Percentiles rank a stretch among this genome's conserved stretches.
These are phyloP conservation scores for Heterocephalus glaber DNA, from an alignment of 2,113 vertebrate genomes.

Conservation along the genomic window DNA sequence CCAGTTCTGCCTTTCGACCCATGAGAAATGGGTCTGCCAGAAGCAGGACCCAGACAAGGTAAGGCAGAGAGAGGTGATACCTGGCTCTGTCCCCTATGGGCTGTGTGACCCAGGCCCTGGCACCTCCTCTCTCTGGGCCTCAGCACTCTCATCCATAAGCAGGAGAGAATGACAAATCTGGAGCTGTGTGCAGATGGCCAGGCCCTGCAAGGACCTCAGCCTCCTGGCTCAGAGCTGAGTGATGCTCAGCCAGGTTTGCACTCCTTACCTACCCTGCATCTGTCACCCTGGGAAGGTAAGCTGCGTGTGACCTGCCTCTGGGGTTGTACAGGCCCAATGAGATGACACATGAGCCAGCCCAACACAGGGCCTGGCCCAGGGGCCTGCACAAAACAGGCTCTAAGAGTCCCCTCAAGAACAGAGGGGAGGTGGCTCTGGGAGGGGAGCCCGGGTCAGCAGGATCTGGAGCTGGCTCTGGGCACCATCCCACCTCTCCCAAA, in stretches of 20 bases:
- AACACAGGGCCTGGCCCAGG: neutral
- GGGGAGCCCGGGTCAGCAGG: neutral
- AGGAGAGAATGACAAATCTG: neutral
- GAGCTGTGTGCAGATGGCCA: neutral
- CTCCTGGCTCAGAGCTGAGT: neutral
- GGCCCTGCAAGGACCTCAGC: neutral
- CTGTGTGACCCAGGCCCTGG: neutral
- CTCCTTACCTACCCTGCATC: neutral
- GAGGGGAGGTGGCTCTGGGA: neutral
- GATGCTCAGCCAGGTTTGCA: neutral
- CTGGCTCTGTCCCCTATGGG: neutral
- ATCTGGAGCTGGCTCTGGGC: neutral
- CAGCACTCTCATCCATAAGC: neutral
- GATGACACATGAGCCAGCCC: neutral
- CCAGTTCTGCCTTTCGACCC: neutral
- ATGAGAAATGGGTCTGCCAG: neutral
- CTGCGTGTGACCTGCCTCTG: neutral
- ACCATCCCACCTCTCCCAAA: neutral
- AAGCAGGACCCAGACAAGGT: neutral
- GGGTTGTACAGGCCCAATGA: neutral
- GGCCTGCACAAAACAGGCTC: neutral
- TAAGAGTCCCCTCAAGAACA: neutral
- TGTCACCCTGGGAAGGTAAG: neutral
- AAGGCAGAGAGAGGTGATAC: neutral
- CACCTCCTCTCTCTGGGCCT: slow-evolving; percentile 30